Base-by-base conservation (phyloP, 1,140 invertebrate genomes). In the Rhagoletis pomonella region DNA sequence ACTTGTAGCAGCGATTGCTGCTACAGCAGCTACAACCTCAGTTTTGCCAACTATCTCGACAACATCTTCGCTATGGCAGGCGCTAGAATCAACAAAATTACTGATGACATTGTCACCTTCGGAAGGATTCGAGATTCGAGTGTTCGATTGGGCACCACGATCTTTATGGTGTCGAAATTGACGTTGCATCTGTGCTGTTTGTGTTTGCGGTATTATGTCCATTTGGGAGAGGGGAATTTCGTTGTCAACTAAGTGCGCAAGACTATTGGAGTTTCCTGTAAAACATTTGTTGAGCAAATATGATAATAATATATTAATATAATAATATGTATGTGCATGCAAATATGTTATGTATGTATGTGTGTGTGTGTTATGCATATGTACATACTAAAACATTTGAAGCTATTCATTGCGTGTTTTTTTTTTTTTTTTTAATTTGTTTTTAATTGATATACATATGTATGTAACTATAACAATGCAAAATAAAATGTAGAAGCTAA, bases 231-330 rank as follows among this genome's bases (percentile, higher is more conserved):
- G 86, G 29, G 95, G 95, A 87, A 95, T 93, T 93, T 95, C 95
- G 89, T 95, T 95, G 87, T 94, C 94, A 86, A 95, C 95, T 87
- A 96, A 93, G 89, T 95, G 95, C 87, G 95, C 95, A 91, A 95
- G 93, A 91, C 95, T 95, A 92, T 95, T 95, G 87, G 95, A 94
- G 89, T 95, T 95, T 91, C 95, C 95, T 94, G 89, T 93, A 93
- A 90, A 14, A 86, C 47, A 77, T 29, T 14, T 17, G 14, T 44
- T 17, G 44, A 86, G 85, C 55, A 87, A 84, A 81, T 87, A 87
- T 81, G 67, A 89, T 87, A 62, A 62, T 65, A 87, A 64, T 88
- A 58, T 77, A 89, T 42, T 87, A 89, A 7, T 81, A 89, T 81
- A 84, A 88, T 69, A 29, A 67, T 87, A 58, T 10, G 50, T 3